phyloP scores from a whole-genome alignment of 2,888 invertebrate species.

The Leptura quadrifasciata region DNA sequence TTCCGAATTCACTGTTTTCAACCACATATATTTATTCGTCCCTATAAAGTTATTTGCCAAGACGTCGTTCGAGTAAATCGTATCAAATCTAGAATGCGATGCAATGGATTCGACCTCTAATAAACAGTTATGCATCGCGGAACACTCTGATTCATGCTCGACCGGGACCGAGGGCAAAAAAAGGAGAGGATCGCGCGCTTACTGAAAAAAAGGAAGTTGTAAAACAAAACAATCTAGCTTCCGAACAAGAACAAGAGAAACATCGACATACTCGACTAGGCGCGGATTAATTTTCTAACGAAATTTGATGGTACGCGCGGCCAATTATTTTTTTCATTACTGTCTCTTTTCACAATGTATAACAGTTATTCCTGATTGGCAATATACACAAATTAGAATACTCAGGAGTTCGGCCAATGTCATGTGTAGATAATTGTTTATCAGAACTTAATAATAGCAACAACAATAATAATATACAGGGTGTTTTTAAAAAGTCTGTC shows the following conservation, averaged over 20 bases:
- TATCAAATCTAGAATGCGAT: constrained; percentile 48
- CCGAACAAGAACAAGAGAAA: constrained; percentile 61
- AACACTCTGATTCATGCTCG: constrained; percentile 58
- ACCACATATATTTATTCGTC: neutral
- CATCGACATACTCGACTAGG: constrained; percentile 59
- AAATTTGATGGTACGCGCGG: constrained; percentile 56
- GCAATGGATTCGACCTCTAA: constrained; percentile 52
- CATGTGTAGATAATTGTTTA: no score
- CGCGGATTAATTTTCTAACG: constrained; percentile 55
- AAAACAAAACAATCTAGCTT: constrained; percentile 60
- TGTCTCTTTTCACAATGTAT: constrained; percentile 1
- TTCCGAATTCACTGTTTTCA: neutral
- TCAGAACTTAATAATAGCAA: no score
- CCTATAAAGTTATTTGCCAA: neutral
- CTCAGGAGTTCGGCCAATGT: neutral
- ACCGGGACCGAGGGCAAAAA: constrained; percentile 51
- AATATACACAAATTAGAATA: neutral
- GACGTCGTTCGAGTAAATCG: constrained; percentile 14
- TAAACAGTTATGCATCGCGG: constrained; percentile 59
- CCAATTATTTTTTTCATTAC: constrained; percentile 47
- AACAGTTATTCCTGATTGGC: neutral
- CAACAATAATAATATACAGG: no score
- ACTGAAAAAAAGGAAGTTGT: constrained; percentile 60
- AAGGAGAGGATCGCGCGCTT: constrained; percentile 54
- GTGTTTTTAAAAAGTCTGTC: no score